Evolutionary conservation across 2,113 vertebrate genomes (phyloP).

Genomic region (Probosciger aterrimus): DNA sequence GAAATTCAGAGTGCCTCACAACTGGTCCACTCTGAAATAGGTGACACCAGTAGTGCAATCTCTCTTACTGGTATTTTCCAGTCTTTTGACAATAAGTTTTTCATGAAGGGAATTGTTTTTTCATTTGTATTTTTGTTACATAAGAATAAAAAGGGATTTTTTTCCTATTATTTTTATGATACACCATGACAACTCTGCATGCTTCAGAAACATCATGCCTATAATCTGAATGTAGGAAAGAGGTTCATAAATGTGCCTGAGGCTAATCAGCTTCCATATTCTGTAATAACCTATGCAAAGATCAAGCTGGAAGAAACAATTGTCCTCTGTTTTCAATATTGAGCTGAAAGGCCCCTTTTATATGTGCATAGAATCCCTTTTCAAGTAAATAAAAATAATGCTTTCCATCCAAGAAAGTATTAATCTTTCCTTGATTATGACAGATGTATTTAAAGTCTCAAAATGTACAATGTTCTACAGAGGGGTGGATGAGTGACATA

Average conservation of each 20-base stretch:
- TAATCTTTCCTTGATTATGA: background rate
- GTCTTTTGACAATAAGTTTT: background rate
- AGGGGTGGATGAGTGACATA: background rate
- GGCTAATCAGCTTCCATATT: background rate
- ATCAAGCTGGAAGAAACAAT: background rate
- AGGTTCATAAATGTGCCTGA: background rate
- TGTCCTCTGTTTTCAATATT: background rate
- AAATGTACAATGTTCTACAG: background rate
- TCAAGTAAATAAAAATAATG: background rate
- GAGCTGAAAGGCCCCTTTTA: background rate
- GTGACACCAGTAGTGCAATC: background rate
- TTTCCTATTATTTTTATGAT: background rate
- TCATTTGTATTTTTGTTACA: background rate
- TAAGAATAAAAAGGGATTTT: background rate
- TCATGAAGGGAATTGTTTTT: background rate
- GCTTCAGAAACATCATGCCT: background rate
- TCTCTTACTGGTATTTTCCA: background rate
- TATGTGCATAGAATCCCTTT: background rate
- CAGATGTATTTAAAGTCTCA: background rate
- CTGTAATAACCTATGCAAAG: background rate
- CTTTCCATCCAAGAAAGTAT: background rate
- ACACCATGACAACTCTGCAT: background rate
- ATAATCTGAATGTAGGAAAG: background rate
- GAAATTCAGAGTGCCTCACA: background rate
- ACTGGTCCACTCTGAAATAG: background rate